A percentile compares a stretch with the other conserved stretches of the same genome.
phyloP scores from a whole-genome alignment of 2,113 vertebrate genomes.

The Burhinus bistriatus region DNA sequence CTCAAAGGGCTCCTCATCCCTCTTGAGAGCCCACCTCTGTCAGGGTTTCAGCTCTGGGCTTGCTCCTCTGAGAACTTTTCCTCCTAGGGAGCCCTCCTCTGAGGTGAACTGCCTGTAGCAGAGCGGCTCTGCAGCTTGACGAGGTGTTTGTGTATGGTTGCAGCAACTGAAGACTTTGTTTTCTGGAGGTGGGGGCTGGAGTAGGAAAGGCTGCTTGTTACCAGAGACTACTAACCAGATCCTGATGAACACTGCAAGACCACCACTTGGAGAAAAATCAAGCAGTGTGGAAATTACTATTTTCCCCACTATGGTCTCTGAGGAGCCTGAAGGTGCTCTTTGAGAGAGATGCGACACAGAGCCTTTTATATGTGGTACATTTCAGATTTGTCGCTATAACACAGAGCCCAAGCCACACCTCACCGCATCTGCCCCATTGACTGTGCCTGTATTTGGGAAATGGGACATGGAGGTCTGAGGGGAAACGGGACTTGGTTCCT shows the following conservation, averaged over 20 bases:
- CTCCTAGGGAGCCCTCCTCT: neutral
- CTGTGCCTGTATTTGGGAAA: neutral
- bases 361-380: neutral
- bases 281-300: neutral
- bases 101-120: neutral
- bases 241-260: neutral
- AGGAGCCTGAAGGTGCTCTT: neutral
- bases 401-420: neutral
- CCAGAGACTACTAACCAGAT: neutral
- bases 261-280: neutral
- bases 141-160: neutral
- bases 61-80: neutral
- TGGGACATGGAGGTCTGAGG: neutral
- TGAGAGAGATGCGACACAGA: neutral
- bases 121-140: neutral
- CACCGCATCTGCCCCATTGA: no score
- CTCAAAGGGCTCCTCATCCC: neutral
- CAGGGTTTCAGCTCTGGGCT: neutral
- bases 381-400: neutral
- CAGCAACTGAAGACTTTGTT: accelerated
- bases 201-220: neutral
- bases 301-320: neutral
- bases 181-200: neutral
- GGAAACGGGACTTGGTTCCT: neutral
- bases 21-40: neutral